These are phyloP conservation scores for Leucania comma DNA, from an alignment of 2,888 invertebrate species.

Conservation along the genomic window DNA sequence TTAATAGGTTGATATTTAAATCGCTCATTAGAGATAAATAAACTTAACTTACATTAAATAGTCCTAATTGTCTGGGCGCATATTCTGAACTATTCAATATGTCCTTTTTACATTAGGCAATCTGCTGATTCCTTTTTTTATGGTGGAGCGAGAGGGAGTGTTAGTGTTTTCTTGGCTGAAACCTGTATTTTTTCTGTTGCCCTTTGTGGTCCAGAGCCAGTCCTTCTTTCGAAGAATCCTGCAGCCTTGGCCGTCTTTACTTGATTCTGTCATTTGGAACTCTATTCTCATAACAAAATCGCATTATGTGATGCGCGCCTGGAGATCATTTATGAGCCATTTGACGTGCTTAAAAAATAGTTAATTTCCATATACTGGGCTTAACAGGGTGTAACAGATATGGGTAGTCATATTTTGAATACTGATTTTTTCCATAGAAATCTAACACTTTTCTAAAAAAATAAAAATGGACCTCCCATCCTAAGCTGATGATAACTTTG, in stretches of 20 bases:
- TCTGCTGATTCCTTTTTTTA: not conserved
- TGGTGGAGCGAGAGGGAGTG: no score
- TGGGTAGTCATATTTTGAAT: no score
- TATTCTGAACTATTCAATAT: conserved; percentile 8
- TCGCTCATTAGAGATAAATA: conserved; percentile 25
- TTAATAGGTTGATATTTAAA: conserved; percentile 28
- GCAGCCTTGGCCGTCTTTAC: not conserved
- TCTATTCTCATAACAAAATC: no score
- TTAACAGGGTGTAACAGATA: not conserved
- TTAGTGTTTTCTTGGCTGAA: no score
- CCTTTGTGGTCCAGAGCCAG: no score
- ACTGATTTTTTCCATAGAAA: no score
- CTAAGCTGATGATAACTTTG: no score
- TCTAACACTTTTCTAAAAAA: no score
- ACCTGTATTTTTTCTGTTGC: no score
- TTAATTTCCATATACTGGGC: not conserved
- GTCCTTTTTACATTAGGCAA: not conserved
- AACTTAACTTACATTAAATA: not conserved
- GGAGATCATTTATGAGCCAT: conserved; percentile 21
- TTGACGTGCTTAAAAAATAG: conserved; percentile 3
- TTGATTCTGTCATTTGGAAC: no score
- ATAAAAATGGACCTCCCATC: no score
- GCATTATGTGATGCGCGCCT: not conserved
- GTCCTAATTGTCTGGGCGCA: conserved; percentile 12
- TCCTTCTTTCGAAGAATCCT: no score